Evolutionary conservation across 1,140 invertebrate genomes (phyloP), one percentile per base, ranked within the genome.

Genomic region (Papilio aristodemus): DNA sequence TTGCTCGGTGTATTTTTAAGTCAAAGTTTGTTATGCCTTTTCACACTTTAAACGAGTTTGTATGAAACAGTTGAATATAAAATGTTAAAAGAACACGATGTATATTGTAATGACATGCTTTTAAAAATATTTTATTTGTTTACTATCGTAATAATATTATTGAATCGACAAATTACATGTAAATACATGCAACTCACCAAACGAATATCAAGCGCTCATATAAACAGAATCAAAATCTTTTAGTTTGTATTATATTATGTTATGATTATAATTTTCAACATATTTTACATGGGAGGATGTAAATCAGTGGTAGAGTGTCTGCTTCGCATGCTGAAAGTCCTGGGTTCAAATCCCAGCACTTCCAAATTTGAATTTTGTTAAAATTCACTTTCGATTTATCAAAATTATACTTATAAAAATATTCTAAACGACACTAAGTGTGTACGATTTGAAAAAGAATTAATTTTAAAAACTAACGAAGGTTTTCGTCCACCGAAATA

Each of bases 291-390:
- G 63, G 93, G 93, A n/a, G 94, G 94, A 92, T 94, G 93, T 95
- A 94, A 94, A 94, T 95, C 94, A 95, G 94, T 94, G 94, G 94
- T 95, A 94, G 94, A 94, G 94, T 94, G 94, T 94, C 93, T 94
- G 94, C 94, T 94, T 94, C 94, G 94, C 94, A 94, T 94, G 94
- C 94, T 93, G 93, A 94, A 94, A 94, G 94, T 94, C 94, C 93
- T 94, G 94, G 94, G 94, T 94, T 94, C 94, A 94, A 95, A 94
- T 94, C 93, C 94, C 94, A 94, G 93, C 93, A 93, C 92, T 82
- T 87, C 83, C 85, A 86, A 0, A 4, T n/a, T n/a, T n/a, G n/a
- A n/a, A n/a, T n/a, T 8, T 14, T 14, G 11, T 41, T 1, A 5
- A 41, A 4, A 5, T 41, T 41, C 13, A n/a, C 14, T 41, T n/a